phyloP scores from a whole-genome alignment of 2,113 vertebrate genomes.

The Phainopepla nitens region DNA sequence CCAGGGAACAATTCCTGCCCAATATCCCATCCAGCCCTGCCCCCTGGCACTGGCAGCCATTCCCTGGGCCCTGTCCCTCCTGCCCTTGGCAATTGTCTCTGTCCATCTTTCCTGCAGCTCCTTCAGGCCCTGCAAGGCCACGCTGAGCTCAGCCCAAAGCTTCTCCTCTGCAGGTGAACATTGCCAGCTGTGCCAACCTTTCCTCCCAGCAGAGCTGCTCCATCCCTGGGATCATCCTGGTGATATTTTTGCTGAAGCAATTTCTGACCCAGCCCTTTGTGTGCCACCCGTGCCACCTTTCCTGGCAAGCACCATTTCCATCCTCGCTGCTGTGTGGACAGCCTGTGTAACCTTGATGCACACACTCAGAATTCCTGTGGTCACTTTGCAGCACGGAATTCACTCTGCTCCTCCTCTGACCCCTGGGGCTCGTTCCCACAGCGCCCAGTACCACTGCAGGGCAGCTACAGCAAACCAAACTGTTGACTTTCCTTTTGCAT shows the following conservation, averaged over 20 bases:
- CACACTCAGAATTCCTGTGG: not conserved
- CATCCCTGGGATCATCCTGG: not conserved
- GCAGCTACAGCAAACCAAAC: not conserved
- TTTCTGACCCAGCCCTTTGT: not conserved
- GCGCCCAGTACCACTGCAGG: not conserved
- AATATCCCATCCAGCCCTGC: not conserved
- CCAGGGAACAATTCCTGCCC: not conserved
- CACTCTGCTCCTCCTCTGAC: not conserved
- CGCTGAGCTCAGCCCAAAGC: not conserved
- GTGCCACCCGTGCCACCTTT: rapidly evolving
- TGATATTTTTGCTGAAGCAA: rapidly evolving
- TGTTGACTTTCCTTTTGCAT: not conserved
- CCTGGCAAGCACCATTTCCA: too few species aligned
- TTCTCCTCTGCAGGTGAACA: not conserved
- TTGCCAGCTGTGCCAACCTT: not conserved
- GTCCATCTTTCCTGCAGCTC: too few species aligned
- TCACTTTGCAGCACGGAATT: not conserved
- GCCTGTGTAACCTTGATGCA: not conserved
- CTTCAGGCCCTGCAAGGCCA: too few species aligned
- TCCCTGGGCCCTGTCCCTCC: rapidly evolving
- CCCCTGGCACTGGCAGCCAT: not conserved
- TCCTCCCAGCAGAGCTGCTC: not conserved
- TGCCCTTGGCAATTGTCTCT: not conserved
- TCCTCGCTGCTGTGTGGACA: not conserved
- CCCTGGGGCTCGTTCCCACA: not conserved